A percentile compares a stretch with the other conserved stretches of the same genome.
phyloP scores from a whole-genome alignment of 2,888 invertebrate genomes.

The Spilosoma lubricipeda region DNA sequence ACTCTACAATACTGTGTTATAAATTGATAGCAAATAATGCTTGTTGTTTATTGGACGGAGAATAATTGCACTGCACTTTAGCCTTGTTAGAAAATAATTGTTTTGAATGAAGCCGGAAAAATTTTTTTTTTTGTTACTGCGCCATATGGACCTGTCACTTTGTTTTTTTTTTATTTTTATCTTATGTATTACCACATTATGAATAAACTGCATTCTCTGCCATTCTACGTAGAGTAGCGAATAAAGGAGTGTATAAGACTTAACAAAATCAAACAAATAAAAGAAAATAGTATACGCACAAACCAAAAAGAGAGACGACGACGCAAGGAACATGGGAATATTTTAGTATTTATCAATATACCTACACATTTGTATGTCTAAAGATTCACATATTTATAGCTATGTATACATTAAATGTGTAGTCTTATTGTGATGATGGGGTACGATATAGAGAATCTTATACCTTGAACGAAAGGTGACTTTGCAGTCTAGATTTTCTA shows the following conservation, averaged over 20 bases:
- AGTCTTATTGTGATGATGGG: background rate
- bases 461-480: too few species aligned
- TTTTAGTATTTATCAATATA: too few species aligned
- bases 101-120: conserved; percentile 46
- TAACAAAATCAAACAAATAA: background rate
- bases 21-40: conserved; percentile 61
- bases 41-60: conserved; percentile 51
- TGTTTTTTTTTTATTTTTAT: too few species aligned
- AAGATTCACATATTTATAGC: background rate
- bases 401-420: background rate
- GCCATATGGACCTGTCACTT: conserved; percentile 30
- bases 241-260: background rate
- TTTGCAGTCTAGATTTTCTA: too few species aligned
- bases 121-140: conserved; percentile 33
- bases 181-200: background rate
- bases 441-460: too few species aligned
- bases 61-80: conserved; percentile 49
- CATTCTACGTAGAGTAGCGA: too few species aligned
- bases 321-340: too few species aligned
- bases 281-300: background rate
- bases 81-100: conserved; percentile 52
- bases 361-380: too few species aligned
- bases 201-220: too few species aligned
- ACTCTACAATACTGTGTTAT: conserved; percentile 60
- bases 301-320: too few species aligned